phyloP scores from a whole-genome alignment of 2,113 vertebrate species.

The Phaethornis superciliosus region DNA sequence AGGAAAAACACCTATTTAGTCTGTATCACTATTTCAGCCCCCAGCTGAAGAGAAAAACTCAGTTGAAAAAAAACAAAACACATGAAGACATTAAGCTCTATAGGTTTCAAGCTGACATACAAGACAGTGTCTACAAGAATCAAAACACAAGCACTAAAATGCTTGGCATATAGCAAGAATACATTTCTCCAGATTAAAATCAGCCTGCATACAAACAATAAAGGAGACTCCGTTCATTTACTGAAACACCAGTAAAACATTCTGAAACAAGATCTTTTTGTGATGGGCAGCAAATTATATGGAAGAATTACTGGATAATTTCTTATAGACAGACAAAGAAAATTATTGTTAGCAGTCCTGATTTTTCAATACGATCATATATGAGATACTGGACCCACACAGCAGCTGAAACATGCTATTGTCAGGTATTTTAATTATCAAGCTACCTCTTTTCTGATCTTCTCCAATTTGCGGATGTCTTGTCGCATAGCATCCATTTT shows the following conservation, averaged over 20 bases:
- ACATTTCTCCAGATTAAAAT: neutral
- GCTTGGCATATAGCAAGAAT: neutral
- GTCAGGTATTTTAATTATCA: neutral
- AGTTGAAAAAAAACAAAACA: neutral
- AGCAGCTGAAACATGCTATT: neutral
- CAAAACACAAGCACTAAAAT: neutral
- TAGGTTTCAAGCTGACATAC: neutral
- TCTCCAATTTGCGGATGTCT: conserved; percentile 89
- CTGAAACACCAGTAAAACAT: neutral
- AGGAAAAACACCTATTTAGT: neutral
- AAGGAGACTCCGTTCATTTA: neutral
- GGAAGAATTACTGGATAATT: neutral
- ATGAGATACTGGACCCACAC: neutral
- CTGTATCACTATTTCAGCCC: neutral
- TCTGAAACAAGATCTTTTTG: neutral
- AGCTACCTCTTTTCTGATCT: conserved; percentile 89
- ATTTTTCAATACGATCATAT: neutral
- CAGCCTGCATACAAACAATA: neutral
- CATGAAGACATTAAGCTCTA: neutral
- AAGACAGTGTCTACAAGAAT: neutral
- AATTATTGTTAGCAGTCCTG: neutral
- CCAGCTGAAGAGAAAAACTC: neutral
- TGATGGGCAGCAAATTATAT: neutral
- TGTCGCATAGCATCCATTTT: conserved; percentile 88
- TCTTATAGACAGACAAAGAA: neutral